Conservation (phyloP, 2,888 invertebrate species). For the Trichogramma evanescens region DNA sequence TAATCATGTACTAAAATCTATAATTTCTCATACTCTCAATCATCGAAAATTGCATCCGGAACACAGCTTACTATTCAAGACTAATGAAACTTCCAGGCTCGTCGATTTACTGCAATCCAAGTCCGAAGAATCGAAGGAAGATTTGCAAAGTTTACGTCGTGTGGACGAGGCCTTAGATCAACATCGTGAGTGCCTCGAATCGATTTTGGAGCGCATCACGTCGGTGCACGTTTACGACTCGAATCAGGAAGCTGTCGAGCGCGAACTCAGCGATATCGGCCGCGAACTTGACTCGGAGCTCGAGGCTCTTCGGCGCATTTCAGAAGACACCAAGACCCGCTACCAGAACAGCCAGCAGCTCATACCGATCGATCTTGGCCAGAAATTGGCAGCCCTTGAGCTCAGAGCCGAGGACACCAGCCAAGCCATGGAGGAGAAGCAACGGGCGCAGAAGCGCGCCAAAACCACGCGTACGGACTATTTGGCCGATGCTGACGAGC, state of each 20-base stretch:
- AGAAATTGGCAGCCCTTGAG: conserved; percentile 76
- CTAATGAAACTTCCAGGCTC: conserved; percentile 55
- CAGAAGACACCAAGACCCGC: conserved; percentile 45
- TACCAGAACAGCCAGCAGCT: conserved; percentile 47
- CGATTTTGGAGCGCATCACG: conserved; percentile 37
- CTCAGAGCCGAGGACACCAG: conserved; percentile 71
- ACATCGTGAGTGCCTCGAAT: conserved; percentile 62
- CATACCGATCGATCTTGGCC: conserved; percentile 66
- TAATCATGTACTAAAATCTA: no score
- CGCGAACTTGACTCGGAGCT: conserved; percentile 34
- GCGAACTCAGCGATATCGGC: conserved; percentile 55
- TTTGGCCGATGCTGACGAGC: conserved; percentile 68
- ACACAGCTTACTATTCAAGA: no score
- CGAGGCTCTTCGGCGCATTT: conserved; percentile 39
- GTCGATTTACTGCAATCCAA: conserved; percentile 71
- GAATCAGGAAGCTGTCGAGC: conserved; percentile 60
- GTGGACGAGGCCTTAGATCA: conserved; percentile 64
- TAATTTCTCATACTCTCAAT: no score
- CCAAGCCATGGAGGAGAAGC: conserved; percentile 79
- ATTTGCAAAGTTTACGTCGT: conserved; percentile 69
- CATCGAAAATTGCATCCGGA: no score
- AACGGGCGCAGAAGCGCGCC: conserved; percentile 80
- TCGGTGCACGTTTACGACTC: conserved; percentile 70
- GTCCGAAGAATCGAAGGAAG: conserved; percentile 65
- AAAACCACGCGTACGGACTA: conserved; percentile 76